phyloP scores from a whole-genome alignment of 2,888 invertebrate genomes.

The Dynastes maya region DNA sequence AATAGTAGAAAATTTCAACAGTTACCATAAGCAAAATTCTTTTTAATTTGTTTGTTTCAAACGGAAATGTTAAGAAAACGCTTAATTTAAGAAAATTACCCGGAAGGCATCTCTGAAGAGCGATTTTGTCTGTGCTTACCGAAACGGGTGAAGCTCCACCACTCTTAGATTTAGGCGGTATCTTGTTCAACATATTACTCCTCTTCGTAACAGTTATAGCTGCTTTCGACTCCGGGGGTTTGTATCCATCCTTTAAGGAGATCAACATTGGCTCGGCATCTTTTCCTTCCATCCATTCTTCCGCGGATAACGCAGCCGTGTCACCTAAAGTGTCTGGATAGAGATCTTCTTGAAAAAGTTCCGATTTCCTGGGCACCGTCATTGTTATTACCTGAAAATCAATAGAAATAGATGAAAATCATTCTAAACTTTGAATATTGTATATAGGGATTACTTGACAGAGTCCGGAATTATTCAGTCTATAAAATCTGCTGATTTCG shows the following conservation, averaged over 20 bases:
- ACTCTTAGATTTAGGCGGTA: constrained; percentile 70
- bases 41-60: too few relatives aligned
- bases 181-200: constrained; percentile 88
- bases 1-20: too few relatives aligned
- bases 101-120: neutral
- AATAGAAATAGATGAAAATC: neutral
- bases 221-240: constrained; percentile 80
- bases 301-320: constrained; percentile 89
- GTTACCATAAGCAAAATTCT: too few relatives aligned
- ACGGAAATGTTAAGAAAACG: too few relatives aligned
- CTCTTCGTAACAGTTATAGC: constrained; percentile 81
- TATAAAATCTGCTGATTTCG: constrained; percentile 96
- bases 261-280: constrained; percentile 94
- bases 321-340: constrained; percentile 96
- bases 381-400: constrained; percentile 85
- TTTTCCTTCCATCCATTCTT: constrained; percentile 92
- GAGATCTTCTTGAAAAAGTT: constrained; percentile 96
- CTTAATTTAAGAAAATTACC: too few relatives aligned
- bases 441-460: constrained; percentile 79
- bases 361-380: constrained; percentile 98
- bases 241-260: constrained; percentile 88
- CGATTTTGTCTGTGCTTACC: constrained; percentile 63
- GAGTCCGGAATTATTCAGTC: constrained; percentile 93
- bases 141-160: constrained; percentile 62
- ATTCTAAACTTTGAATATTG: too few relatives aligned